phyloP scores from a whole-genome alignment of 2,797 vertebrate species.

The Anomalospiza imberbis region DNA sequence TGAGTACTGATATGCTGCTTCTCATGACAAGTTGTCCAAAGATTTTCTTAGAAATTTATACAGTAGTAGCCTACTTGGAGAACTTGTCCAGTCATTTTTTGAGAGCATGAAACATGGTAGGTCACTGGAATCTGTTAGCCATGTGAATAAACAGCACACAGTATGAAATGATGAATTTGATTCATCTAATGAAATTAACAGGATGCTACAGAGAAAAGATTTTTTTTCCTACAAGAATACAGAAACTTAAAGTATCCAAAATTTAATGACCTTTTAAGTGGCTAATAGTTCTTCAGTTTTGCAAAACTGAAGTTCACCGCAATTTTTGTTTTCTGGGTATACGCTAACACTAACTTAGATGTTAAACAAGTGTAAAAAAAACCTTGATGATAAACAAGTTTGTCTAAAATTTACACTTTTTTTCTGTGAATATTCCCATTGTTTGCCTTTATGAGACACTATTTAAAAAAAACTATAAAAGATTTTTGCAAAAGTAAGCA shows the following conservation, averaged over 20 bases:
- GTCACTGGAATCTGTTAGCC: not conserved
- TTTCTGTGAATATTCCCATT: not conserved
- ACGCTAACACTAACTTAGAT: not conserved
- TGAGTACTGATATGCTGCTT: not conserved
- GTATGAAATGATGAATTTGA: not conserved
- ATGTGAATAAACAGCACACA: not conserved
- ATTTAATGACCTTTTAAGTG: not conserved
- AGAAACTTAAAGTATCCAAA: not conserved
- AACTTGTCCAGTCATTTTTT: not conserved
- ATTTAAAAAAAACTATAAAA: not conserved
- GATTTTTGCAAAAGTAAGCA: not conserved
- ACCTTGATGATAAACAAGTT: not conserved
- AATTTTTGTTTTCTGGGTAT: not conserved
- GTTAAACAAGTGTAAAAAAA: not conserved
- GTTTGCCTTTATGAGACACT: not conserved
- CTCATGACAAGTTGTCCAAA: not conserved
- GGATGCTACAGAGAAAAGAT: not conserved
- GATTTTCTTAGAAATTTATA: not conserved
- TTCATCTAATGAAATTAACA: not conserved
- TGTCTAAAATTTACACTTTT: not conserved
- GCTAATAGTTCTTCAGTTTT: not conserved
- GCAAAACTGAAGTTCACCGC: not conserved
- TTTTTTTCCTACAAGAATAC: not conserved
- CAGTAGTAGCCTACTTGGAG: not conserved
- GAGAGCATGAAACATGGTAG: not conserved